Evolutionary conservation across 2,797 vertebrate species (phyloP), one percentile per base, ranked within the genome.

Genomic region (Acanthornis magna): DNA sequence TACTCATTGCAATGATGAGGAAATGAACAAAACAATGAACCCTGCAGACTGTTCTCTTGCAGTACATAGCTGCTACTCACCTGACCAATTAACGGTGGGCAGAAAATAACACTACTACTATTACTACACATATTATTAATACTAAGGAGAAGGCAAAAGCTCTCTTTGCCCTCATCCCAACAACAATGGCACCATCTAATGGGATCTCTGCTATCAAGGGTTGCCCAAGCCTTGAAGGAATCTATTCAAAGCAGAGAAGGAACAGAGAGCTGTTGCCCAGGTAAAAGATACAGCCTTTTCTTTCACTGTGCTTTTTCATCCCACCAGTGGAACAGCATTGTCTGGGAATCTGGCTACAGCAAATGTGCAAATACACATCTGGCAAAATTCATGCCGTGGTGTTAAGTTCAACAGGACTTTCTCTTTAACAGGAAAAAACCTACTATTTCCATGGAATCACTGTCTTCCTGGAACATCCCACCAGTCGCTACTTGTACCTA

Each of bases 221-320:
- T 16, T 95, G 78, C 81, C 65, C 68, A 74, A 93, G 43, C 38
- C 67, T 65, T 58, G 38, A 80, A 88, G 40, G 45, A 84, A 68
- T 72, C 54, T 45, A 34, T 83, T 88, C 36, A 80, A 77, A 93
- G 89, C 61, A 89, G 40, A 90, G 62, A 42, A 91, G 76, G 79
- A 85, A 40, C 50, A 86, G 70, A 84, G 57, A 67, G 54, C 38
- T 74, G 42, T 77, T 80, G 29, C 57, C 61, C 81, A 32, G 67
- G 77, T 89, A 77, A 85, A 71, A 80, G 51, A 80, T 55, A 54
- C 36, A 74, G 30, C 43, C 27, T 61, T 72, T 73, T 40, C 26
- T 85, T 87, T 85, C 65, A 34, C 21, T 77, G 72, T 78, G 63
- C 74, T 67, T 93, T 90, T 88, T 73, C 51, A 90, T 93, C 62